Conservation (phyloP, 2,113 vertebrate genomes). For the Oreochromis niloticus region DNA sequence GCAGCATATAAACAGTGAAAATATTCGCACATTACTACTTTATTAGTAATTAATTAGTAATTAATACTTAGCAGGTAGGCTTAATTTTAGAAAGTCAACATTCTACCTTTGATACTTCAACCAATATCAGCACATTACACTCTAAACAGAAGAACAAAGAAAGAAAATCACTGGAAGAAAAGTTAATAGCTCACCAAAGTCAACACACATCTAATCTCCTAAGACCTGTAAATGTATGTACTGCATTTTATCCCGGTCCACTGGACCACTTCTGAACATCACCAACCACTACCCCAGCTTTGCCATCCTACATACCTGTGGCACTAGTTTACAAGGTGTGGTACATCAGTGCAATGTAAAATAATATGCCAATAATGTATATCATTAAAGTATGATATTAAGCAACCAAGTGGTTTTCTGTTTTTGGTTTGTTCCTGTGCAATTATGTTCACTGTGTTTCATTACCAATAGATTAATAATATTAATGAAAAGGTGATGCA, state of each 20-base stretch:
- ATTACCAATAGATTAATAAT: not conserved
- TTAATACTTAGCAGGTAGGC: not conserved
- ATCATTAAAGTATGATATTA: not conserved
- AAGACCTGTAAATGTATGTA: not conserved
- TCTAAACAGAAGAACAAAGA: not conserved
- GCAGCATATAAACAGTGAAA: not conserved
- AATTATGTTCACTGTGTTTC: accelerated
- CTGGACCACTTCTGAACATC: not conserved
- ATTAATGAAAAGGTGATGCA: not conserved
- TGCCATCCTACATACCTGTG: not conserved
- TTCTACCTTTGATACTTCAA: not conserved
- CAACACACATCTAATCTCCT: not conserved
- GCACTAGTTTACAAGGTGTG: not conserved
- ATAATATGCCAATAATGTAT: not conserved
- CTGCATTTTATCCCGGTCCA: not conserved
- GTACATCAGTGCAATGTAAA: not conserved
- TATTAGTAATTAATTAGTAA: not conserved
- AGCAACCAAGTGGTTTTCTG: not conserved
- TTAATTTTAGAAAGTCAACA: not conserved
- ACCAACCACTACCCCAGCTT: not conserved
- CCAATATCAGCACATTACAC: not conserved
- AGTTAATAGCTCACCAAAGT: not conserved
- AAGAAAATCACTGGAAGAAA: not conserved
- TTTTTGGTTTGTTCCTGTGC: not conserved
- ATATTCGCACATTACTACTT: not conserved